phyloP scores from a whole-genome alignment of 1,140 invertebrate species.

The Kradibia gibbosae region DNA sequence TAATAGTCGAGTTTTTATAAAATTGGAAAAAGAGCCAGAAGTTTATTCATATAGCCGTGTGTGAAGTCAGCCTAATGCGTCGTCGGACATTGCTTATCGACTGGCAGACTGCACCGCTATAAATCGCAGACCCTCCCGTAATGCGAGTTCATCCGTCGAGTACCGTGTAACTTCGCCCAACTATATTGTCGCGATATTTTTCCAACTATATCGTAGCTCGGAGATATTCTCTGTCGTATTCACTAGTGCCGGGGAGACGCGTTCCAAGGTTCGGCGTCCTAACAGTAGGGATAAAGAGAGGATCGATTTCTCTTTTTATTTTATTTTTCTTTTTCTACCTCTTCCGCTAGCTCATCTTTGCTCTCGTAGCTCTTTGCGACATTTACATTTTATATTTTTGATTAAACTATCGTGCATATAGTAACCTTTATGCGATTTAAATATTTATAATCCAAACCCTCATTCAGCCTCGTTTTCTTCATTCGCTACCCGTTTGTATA shows the following conservation, averaged over 20 bases:
- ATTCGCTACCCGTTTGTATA: not conserved
- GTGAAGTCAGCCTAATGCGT: slow-evolving; percentile 57
- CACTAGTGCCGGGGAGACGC: not conserved
- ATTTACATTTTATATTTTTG: slow-evolving; percentile 38
- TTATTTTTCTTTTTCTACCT: slow-evolving; percentile 10
- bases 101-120: slow-evolving; percentile 60
- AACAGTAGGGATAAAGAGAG: slow-evolving; percentile 43
- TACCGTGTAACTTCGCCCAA: slow-evolving; percentile 57
- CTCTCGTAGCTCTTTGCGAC: not conserved
- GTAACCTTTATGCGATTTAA: slow-evolving; percentile 9
- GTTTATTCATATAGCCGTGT: slow-evolving; percentile 45
- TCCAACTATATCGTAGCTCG: slow-evolving; percentile 55
- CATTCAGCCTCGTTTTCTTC: not conserved
- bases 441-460: slow-evolving; percentile 27
- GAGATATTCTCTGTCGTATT: slow-evolving; percentile 28
- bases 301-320: slow-evolving; percentile 43
- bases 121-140: slow-evolving; percentile 59
- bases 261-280: slow-evolving; percentile 41
- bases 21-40: not conserved
- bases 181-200: slow-evolving; percentile 61
- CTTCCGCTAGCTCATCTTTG: slow-evolving; percentile 6
- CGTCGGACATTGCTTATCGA: slow-evolving; percentile 62
- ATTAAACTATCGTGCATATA: not conserved
- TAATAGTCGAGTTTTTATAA: slow-evolving; percentile 9
- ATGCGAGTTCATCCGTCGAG: slow-evolving; percentile 61